These are phyloP conservation scores for Sicus ferrugineus DNA, from an alignment of 2,888 invertebrate genomes.

Conservation along the genomic window DNA sequence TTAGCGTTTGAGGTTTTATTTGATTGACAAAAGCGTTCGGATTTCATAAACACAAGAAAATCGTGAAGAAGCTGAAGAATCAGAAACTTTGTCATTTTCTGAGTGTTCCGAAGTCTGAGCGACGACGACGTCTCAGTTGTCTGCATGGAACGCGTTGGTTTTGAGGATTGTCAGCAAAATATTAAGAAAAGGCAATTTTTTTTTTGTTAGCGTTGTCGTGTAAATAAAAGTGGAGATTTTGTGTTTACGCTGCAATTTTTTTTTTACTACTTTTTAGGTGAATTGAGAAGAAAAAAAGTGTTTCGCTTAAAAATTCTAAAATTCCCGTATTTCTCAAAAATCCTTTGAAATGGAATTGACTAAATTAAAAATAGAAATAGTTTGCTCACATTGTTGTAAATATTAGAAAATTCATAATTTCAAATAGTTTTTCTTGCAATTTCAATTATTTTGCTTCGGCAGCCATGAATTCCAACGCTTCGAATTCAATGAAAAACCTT, in stretches of 20 bases:
- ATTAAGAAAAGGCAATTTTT: background rate
- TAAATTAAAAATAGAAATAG: too few relatives aligned
- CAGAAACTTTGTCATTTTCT: too few relatives aligned
- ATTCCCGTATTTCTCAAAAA: background rate
- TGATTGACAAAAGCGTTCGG: constrained; percentile 19
- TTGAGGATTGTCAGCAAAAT: background rate
- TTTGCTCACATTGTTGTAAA: background rate
- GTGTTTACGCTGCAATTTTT: background rate
- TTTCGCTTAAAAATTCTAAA: background rate
- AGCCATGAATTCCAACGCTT: background rate
- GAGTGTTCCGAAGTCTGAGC: too few relatives aligned
- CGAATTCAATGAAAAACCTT: background rate
- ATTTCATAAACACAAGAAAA: constrained; percentile 23
- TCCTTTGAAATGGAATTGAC: background rate
- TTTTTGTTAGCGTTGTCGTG: background rate
- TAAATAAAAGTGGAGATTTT: background rate
- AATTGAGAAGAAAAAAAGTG: too few relatives aligned
- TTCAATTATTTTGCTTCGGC: background rate
- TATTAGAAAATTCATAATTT: background rate
- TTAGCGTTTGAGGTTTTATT: background rate
- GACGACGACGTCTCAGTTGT: too few relatives aligned
- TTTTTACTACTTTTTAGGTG: too few relatives aligned
- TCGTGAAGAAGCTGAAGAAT: too few relatives aligned
- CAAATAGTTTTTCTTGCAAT: background rate
- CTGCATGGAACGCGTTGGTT: background rate